Evolutionary conservation across 2,797 vertebrate genomes (phyloP).

Genomic region (Merluccius polli): DNA sequence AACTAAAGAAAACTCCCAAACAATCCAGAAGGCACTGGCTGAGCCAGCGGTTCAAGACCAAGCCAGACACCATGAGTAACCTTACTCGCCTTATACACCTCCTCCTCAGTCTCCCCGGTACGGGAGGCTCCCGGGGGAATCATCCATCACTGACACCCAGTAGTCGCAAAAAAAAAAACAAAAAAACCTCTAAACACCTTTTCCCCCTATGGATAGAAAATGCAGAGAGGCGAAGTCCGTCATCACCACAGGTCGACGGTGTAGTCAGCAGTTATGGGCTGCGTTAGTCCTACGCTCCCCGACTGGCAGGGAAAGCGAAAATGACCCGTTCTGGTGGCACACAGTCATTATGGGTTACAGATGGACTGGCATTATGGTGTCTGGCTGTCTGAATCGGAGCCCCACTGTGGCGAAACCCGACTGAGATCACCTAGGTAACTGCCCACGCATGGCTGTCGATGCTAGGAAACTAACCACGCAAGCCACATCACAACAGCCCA

Average conservation of each 20-base stretch:
- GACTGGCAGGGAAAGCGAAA: conserved; percentile 64
- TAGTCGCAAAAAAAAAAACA: conserved; percentile 46
- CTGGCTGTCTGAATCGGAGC: conserved; percentile 67
- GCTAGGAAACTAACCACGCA: conserved; percentile 65
- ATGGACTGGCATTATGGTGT: conserved; percentile 73
- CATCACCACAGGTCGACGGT: conserved; percentile 37
- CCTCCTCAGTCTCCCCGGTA: conserved; percentile 41
- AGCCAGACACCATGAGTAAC: conserved; percentile 46
- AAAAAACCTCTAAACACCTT: conserved; percentile 71
- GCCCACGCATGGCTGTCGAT: conserved; percentile 60
- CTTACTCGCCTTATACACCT: conserved; percentile 55
- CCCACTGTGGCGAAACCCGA: conserved; percentile 63
- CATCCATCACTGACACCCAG: conserved; percentile 68
- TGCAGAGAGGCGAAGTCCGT: conserved; percentile 62
- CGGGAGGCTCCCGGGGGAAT: conserved; percentile 58
- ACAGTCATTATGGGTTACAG: conserved; percentile 69
- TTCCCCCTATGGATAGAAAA: conserved; percentile 60
- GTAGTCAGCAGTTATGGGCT: conserved; percentile 56
- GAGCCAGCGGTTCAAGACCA: conserved; percentile 54
- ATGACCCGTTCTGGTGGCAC: conserved; percentile 69
- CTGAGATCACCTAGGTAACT: conserved; percentile 70
- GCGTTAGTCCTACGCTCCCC: conserved; percentile 46
- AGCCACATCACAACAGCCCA: conserved; percentile 63
- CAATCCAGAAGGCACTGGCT: conserved; percentile 45
- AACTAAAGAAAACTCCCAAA: conserved; percentile 56